Conservation (phyloP, 2,797 vertebrate genomes). For the Alexandromys oeconomus region DNA sequence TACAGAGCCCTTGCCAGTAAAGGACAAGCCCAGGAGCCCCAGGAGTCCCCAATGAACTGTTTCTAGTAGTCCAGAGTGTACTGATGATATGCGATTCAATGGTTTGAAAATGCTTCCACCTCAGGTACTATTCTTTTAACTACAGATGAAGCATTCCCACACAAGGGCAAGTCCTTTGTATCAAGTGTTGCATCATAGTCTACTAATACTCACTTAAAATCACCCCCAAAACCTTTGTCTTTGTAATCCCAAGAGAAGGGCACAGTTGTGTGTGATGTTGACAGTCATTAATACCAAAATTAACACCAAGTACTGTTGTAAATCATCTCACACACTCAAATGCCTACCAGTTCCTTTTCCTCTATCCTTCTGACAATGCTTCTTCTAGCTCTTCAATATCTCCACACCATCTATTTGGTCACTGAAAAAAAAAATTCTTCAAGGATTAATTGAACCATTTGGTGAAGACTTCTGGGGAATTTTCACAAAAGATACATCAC, state of each 20-base stretch:
- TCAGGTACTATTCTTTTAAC: conserved; percentile 61
- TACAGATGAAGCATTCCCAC: conserved; percentile 29
- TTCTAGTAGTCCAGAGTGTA: not conserved
- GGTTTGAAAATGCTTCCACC: conserved; percentile 23
- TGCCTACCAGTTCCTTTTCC: not conserved
- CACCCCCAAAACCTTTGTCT: conserved; percentile 5
- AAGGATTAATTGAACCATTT: conserved; percentile 68
- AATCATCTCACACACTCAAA: conserved; percentile 43
- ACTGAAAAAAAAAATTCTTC: conserved; percentile 13
- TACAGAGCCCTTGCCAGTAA: not conserved
- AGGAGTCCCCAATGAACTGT: not conserved
- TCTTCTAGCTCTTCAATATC: conserved; percentile 15
- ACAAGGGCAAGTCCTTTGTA: conserved; percentile 39
- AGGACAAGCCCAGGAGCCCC: not conserved
- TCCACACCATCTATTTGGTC: conserved; percentile 44
- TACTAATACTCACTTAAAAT: conserved; percentile 47
- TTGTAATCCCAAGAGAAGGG: conserved; percentile 11
- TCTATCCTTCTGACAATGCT: not conserved
- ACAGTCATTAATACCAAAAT: not conserved
- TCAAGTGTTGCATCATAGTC: conserved; percentile 18
- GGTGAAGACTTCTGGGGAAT: conserved; percentile 52
- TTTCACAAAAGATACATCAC: conserved; percentile 30
- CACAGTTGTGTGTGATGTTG: not conserved
- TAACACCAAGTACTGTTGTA: not conserved
- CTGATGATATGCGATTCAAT: conserved; percentile 16